Evolutionary conservation across 2,113 vertebrate species (phyloP).

Genomic region (Melanerpes aurifrons): DNA sequence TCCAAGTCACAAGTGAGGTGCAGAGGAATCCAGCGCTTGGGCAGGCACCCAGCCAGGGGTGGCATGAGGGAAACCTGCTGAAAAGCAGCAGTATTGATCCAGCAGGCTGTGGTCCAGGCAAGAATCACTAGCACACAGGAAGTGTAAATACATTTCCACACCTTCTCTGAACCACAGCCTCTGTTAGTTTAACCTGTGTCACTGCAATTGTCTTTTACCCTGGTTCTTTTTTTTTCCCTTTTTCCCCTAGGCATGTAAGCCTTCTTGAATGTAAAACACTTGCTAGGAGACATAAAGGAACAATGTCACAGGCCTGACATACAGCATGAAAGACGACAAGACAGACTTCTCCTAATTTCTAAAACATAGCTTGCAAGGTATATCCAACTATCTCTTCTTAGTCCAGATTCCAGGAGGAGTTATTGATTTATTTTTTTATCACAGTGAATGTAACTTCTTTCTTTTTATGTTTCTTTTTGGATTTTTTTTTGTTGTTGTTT

Average conservation of each 20-base stretch:
- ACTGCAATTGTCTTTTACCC: neutral
- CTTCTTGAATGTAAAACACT: slow-evolving; percentile 20
- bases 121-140: neutral
- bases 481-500: neutral
- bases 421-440: neutral
- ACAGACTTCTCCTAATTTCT: slow-evolving; percentile 11
- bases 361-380: neutral
- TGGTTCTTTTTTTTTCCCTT: neutral
- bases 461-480: neutral
- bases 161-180: neutral
- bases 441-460: neutral
- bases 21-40: neutral
- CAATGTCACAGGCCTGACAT: slow-evolving; percentile 3
- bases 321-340: slow-evolving; percentile 11
- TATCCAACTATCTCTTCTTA: neutral
- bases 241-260: neutral
- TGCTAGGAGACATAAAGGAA: slow-evolving; percentile 24
- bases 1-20: neutral
- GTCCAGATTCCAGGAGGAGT: neutral
- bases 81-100: neutral
- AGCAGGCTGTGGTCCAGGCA: neutral
- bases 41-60: neutral
- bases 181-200: slow-evolving; percentile 34
- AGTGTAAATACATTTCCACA: neutral
- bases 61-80: neutral